Evolutionary conservation across 2,113 vertebrate species (phyloP), one percentile per base, ranked within the genome.

Genomic region (Amblyornis subalaris): DNA sequence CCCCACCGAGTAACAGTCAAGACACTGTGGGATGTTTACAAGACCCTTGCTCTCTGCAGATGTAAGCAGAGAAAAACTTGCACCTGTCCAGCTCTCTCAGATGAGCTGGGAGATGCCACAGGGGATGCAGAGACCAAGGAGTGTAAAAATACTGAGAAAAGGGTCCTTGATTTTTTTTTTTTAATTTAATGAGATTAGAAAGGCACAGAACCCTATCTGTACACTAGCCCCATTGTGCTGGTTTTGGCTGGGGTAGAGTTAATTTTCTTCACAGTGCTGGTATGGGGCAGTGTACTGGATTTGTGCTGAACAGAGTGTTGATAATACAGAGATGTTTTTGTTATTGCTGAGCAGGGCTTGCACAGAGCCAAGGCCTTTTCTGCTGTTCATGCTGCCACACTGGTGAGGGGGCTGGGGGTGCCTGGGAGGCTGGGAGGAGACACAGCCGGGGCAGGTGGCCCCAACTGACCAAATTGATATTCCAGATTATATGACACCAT

Each of bases 331-430:
- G 20, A 44, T n/a, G 40, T 25, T 45, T 66, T n/a, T 45, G 22
- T 66, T 66, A 24, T 25, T 65, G 51, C 10, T 74, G 60, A 53
- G 69, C 24, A 38, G 69, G 10, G 15, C 9, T 81, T 12, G 21
- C 61, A n/a, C 2, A n/a, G 45, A 58, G 33, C 38, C 60, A 51
- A 24, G 76, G 60, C 69, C 16, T 66, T 81, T 60, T 2, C 53
- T 89, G 38, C 20, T 79, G 74, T 57, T 21, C 4, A 0, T 28
- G 2, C 1, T 0, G 36, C 15, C 23, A 4, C 0, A 12, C 58
- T 28, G 15, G 22, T 0, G 1, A 60, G 12, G 13, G 24, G 10
- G 7, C 51, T 28, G 67, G 44, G 36, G 10, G 11, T 31, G 50
- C 1, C 0, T 33, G 31, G 36, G 20, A 75, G 20, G 15, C 7